Base-by-base conservation (phyloP, 2,113 vertebrate genomes). In the Apeltes quadracus region DNA sequence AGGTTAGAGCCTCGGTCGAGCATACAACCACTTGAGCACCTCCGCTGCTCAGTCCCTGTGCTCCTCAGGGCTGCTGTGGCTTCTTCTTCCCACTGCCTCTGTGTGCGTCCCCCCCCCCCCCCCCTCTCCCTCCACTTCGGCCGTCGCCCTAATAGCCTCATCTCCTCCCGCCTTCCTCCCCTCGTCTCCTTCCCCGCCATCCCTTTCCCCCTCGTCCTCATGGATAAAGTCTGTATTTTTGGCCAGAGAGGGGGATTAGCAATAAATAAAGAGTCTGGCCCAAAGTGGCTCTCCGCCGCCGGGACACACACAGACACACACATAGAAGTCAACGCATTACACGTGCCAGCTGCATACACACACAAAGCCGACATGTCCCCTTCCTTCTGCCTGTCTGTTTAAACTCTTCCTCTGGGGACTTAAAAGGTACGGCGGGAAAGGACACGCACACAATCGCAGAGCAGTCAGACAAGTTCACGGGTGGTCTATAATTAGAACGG, bases 401-500 rank as follows among this genome's bases (percentile, higher is more conserved):
- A 22, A 64, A 68, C 32, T 56, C 53, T 39, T 12, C 20, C 25
- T 14, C 39, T 36, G 10, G 59, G 48, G 53, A 61, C 29, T 25
- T 25, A 20, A 1, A 50, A 54, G 25, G 51, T 18, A 50, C 3
- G 39, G 15, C 18, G 67, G 58, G 41, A 69, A 61, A 72, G 55
- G 63, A 46, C 41, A 72, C 75, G 70, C 74, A 51, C 63, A 78
- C 41, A 79, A 74, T 57, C 76, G 72, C 69, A 69, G 11, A 23
- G 56, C 43, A 71, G 68, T 54, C 53, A 68, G 41, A 81, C 65
- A 61, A 63, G 64, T 75, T 73, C 71, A 75, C 22, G 2, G 55
- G 51, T 22, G 39, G 43, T 68, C 79, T 88, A 90, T 85, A 79
- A 83, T 80, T 88, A 82, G 81, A 90, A 83, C 36, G 23, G 1